These are phyloP conservation scores for Diacarnus erythraeanus DNA, from an alignment of 37 sponge, comb jelly and placozoan genomes.

Conservation along the genomic window DNA sequence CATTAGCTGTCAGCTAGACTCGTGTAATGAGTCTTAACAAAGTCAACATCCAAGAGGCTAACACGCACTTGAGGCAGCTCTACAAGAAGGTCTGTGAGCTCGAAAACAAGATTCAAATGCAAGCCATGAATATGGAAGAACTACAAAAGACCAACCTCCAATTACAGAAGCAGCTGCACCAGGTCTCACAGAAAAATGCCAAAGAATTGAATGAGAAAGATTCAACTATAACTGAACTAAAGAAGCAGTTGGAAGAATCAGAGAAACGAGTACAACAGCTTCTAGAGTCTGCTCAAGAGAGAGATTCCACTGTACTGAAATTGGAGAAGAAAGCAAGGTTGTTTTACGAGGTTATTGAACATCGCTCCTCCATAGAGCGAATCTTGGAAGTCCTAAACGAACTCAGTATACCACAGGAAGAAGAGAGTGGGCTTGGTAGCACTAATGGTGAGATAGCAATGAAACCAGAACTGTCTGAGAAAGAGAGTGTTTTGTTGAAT, in stretches of 20 bases:
- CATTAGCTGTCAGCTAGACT: too few species aligned
- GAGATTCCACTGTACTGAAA: constrained; percentile 33
- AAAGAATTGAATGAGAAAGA: constrained; percentile 20
- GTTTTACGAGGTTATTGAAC: constrained; percentile 68
- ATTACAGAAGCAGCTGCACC: constrained; percentile 22
- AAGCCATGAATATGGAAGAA: constrained; percentile 57
- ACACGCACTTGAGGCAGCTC: constrained; percentile 72
- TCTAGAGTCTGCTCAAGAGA: constrained; percentile 43
- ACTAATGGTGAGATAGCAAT: neutral
- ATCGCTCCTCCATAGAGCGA: constrained; percentile 9
- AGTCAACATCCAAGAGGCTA: constrained; percentile 75
- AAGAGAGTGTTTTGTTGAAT: neutral
- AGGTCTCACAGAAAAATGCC: neutral
- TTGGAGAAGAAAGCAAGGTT: constrained; percentile 58
- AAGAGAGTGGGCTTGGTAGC: neutral
- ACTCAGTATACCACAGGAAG: constrained; percentile 7
- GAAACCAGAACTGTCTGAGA: neutral
- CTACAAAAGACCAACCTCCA: constrained; percentile 51
- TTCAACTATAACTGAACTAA: constrained; percentile 3
- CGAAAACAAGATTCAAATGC: constrained; percentile 73
- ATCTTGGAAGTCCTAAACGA: constrained; percentile 50
- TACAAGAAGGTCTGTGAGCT: constrained; percentile 67
- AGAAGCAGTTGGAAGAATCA: constrained; percentile 21
- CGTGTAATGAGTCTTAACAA: constrained; percentile 32
- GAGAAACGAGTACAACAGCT: constrained; percentile 38